A percentile compares a stretch with the other conserved stretches of the same genome.
Conservation (phyloP, 92 coral and sea anemone genomes). For the Paragorgia papillata region DNA sequence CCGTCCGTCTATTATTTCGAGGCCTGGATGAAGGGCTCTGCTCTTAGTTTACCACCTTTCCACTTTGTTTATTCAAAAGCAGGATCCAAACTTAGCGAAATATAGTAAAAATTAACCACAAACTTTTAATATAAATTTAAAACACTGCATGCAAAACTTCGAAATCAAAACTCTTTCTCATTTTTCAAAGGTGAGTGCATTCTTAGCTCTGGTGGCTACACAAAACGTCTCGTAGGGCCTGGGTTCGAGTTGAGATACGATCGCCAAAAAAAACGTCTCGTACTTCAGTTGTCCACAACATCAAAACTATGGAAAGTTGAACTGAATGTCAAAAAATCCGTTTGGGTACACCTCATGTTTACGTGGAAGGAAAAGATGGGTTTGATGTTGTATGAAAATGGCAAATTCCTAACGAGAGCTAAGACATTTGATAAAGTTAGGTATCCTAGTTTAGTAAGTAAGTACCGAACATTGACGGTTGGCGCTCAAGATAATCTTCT, state of each 20-base stretch:
- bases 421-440: constrained; percentile 32
- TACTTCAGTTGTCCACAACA: constrained; percentile 7
- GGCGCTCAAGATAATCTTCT: constrained; percentile 69
- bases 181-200: constrained; percentile 61
- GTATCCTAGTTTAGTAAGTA: background rate
- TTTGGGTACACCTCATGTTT: constrained; percentile 83
- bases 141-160: background rate
- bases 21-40: no score
- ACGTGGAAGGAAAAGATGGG: constrained; percentile 77
- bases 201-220: constrained; percentile 91
- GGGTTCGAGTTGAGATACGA: constrained; percentile 84
- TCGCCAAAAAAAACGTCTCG: background rate
- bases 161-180: background rate
- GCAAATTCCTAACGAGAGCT: constrained; percentile 57
- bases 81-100: no score
- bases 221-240: constrained; percentile 84
- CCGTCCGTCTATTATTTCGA: no score
- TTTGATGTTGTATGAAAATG: constrained; percentile 81
- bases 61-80: no score
- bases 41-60: no score
- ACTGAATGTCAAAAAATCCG: background rate
- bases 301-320: constrained; percentile 13
- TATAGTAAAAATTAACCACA: no score
- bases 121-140: background rate
- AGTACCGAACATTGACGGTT: constrained; percentile 51